Evolutionary conservation across 2,888 invertebrate species (phyloP).

Genomic region (Synanthedon myopaeformis): DNA sequence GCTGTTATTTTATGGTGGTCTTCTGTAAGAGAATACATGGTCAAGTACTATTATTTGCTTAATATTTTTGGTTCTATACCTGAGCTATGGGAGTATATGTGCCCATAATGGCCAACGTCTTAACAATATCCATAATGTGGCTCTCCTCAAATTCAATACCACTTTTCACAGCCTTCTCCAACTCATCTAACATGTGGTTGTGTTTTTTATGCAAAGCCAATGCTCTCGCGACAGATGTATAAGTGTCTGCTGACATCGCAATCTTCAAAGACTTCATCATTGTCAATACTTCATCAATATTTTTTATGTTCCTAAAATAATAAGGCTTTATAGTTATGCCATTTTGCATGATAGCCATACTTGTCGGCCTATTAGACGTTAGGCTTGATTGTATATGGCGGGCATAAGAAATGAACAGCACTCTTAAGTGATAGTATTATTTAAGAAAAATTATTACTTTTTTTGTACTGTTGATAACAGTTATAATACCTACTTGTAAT

Average conservation of each 20-base stretch:
- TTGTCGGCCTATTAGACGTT: no score
- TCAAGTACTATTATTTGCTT: no score
- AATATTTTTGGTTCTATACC: slow-evolving; percentile 15
- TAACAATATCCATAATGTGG: slow-evolving; percentile 63
- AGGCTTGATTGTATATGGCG: no score
- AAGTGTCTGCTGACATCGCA: slow-evolving; percentile 52
- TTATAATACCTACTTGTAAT: no score
- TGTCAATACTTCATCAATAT: slow-evolving; percentile 58
- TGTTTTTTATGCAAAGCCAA: slow-evolving; percentile 56
- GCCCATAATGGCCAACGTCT: slow-evolving; percentile 34
- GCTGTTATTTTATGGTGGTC: no score
- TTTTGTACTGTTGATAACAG: no score
- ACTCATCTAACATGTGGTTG: slow-evolving; percentile 32
- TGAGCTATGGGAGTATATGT: slow-evolving; percentile 32
- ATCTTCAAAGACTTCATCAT: slow-evolving; percentile 72
- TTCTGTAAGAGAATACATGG: no score
- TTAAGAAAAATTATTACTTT: not conserved
- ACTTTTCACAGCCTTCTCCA: slow-evolving; percentile 29
- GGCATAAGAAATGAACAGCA: not conserved
- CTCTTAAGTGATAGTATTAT: not conserved
- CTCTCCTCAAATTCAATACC: slow-evolving; percentile 40
- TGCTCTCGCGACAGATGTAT: slow-evolving; percentile 58
- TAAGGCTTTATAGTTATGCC: not conserved
- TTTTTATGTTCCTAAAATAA: slow-evolving; percentile 34
- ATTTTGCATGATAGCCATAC: no score